Evolutionary conservation across 1,140 invertebrate species (phyloP).

Genomic region (Prorops nasuta): DNA sequence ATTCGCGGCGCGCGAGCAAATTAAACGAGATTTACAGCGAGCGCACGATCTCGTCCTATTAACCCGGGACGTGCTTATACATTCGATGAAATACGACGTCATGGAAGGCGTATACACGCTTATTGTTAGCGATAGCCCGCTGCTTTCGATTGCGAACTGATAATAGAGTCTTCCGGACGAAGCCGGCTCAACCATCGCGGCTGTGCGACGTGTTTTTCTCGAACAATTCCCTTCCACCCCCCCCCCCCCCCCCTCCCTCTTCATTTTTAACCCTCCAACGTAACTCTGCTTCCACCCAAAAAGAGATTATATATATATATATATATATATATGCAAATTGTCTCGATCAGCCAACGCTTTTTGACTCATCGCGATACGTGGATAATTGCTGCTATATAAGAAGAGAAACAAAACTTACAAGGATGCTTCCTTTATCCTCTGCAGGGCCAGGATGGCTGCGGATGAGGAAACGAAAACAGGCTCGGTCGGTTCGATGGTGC

Average conservation of each 20-base stretch:
- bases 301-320: no score
- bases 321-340: no score
- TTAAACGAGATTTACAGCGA: conserved; percentile 36
- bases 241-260: no score
- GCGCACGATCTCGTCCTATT: conserved; percentile 34
- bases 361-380: no score
- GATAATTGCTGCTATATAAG: no score
- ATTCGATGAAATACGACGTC: conserved; percentile 29
- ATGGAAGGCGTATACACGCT: neutral
- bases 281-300: no score
- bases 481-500: conserved; percentile 49
- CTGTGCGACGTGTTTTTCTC: no score
- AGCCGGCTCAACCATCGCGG: no score
- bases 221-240: no score
- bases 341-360: no score
- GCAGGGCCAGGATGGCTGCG: conserved; percentile 56
- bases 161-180: conserved; percentile 24
- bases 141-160: conserved; percentile 21
- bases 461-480: conserved; percentile 53
- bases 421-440: conserved; percentile 60
- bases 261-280: no score
- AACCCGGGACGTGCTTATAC: conserved; percentile 29
- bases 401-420: conserved; percentile 51
- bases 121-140: conserved; percentile 12
- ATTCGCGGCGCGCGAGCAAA: conserved; percentile 22